Base-by-base conservation (phyloP, 64 coral and sea anemone species). In the Stichodactyla mertensii region DNA sequence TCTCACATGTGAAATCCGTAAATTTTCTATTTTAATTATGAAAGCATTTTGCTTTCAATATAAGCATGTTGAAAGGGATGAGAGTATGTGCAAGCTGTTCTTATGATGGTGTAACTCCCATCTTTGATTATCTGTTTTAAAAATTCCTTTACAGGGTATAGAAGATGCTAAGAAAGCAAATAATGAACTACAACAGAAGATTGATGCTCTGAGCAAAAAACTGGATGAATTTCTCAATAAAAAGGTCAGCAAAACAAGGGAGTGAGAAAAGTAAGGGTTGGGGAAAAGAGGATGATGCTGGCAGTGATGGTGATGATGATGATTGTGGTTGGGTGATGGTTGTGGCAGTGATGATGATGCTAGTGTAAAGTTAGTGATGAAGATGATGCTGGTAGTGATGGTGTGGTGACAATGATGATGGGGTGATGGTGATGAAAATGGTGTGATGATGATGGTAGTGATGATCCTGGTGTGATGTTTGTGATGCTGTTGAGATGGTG, bases 131-230 rank as follows among this genome's bases (percentile, higher is more conserved):
- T 87, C 51, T 27, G 55, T 71, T 78, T 20, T 24, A 10, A 59
- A 59, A 59, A 59, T 59, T 12, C 18, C 51, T 14, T 24, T 70
- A 14, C 83, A 90, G 89, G 78, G 58, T 85, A 84, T 71, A 61
- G 83, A 78, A 13, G 89, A 90, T 52, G 61, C 85, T 15, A 16
- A 78, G 28, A 61, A 80, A 80, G 89, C 69, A 64, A 90, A 90
- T 79, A 55, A 90, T 11, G 77, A 64, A 20, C 84, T 90, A 10
- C 56, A 86, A 86, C 8, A 7, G 10, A 16, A 85, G 51, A 90
- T 90, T 6, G 22, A 79, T 79, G 64, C 26, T 61, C 51, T 90
- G 89, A 52, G 84, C 27, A 20, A 11, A 5, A 85, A 86, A 86
- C 61, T 90, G 61, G 82, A 90, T 64, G 26, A 86, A 79, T 55